phyloP scores from a whole-genome alignment of 2,797 vertebrate species.

The Hoplostethus atlanticus region DNA sequence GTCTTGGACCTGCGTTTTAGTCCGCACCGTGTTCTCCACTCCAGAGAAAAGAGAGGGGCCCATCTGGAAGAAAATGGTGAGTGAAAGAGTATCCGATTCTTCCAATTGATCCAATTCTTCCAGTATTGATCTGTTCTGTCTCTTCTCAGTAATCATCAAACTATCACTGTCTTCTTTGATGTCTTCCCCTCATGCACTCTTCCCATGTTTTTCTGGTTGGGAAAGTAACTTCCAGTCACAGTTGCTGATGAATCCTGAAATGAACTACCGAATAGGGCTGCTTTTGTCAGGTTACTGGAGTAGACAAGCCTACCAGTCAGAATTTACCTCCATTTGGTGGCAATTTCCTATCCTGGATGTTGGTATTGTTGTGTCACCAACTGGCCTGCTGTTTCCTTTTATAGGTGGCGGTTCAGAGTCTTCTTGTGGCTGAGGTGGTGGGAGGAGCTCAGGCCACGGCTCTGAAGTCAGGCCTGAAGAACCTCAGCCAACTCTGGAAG shows the following conservation, averaged over 20 bases:
- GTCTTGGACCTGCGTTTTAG: constrained; percentile 95
- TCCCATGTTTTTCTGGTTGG: not conserved
- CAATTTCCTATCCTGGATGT: not conserved
- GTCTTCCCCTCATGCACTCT: not conserved
- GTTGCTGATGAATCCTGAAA: not conserved
- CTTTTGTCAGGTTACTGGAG: too few relatives aligned
- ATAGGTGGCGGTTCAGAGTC: constrained; percentile 95
- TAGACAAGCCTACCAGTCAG: not conserved
- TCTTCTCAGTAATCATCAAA: not conserved
- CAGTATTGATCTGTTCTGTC: not conserved
- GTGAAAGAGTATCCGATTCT: constrained; percentile 16
- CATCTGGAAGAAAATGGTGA: constrained; percentile 94
- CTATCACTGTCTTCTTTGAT: not conserved
- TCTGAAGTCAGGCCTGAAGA: constrained; percentile 89
- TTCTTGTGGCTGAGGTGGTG: constrained; percentile 92
- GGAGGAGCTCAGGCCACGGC: constrained; percentile 92
- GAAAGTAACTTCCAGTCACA: not conserved
- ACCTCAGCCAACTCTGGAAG: constrained; percentile 90
- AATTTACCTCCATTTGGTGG: too few relatives aligned
- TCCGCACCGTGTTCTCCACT: constrained; percentile 86
- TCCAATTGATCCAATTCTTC: not conserved
- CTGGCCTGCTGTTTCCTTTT: constrained; percentile 6
- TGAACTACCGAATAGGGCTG: too few relatives aligned
- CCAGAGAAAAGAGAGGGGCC: constrained; percentile 90
- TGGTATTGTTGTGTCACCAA: constrained; percentile 3